These are phyloP conservation scores for Calephelis perditalis DNA, from an alignment of 2,888 invertebrate species.

Conservation along the genomic window DNA sequence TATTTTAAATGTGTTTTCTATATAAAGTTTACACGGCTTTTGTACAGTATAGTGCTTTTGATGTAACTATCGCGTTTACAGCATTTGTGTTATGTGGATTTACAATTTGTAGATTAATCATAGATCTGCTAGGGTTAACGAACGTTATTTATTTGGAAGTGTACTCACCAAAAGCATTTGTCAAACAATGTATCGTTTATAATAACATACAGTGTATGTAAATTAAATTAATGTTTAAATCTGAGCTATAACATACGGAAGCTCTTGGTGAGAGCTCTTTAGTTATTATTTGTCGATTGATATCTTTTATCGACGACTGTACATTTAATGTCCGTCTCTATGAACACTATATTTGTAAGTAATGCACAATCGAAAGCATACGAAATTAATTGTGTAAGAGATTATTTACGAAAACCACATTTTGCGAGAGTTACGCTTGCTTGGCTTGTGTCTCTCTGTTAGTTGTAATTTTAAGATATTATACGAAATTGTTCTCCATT, in stretches of 20 bases:
- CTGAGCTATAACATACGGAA: too few species aligned
- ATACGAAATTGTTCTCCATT: constrained; percentile 66
- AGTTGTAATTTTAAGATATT: constrained; percentile 65
- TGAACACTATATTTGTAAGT: constrained; percentile 27
- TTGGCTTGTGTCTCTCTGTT: constrained; percentile 57
- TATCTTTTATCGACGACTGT: constrained; percentile 10
- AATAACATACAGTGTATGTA: too few species aligned
- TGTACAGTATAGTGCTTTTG: constrained; percentile 45
- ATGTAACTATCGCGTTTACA: constrained; percentile 21
- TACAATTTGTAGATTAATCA: constrained; percentile 25
- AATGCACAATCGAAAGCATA: constrained; percentile 30
- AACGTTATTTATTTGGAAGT: constrained; percentile 18
- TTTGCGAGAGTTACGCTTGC: constrained; percentile 28
- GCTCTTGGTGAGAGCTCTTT: too few species aligned
- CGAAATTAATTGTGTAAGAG: constrained; percentile 21
- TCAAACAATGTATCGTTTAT: neutral
- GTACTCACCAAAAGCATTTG: too few species aligned
- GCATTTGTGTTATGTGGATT: constrained; percentile 18
- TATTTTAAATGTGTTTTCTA: constrained; percentile 59
- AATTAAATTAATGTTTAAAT: too few species aligned
- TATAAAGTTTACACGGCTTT: constrained; percentile 55
- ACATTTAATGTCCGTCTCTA: constrained; percentile 22
- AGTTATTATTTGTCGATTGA: neutral
- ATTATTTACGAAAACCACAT: constrained; percentile 20
- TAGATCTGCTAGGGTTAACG: constrained; percentile 66